These are phyloP conservation scores for Trachelus troglodyta DNA, from an alignment of 2,888 invertebrate genomes.

Conservation along the genomic window DNA sequence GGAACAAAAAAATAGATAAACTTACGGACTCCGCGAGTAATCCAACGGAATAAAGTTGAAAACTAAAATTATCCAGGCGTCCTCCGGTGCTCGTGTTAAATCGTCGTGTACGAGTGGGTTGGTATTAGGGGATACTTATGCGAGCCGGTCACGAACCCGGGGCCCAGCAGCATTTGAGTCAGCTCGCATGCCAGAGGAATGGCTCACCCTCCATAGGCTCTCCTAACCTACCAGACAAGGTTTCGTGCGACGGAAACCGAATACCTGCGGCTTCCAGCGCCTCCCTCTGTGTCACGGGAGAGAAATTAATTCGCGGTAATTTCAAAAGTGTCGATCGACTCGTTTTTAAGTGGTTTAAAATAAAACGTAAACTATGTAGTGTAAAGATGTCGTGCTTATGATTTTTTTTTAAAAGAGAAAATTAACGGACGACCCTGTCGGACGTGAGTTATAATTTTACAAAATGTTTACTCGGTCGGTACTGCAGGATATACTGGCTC, in stretches of 20 bases:
- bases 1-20: not conserved
- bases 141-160: constrained; percentile 49
- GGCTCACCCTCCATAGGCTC: not conserved
- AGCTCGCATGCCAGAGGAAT: constrained; percentile 38
- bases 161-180: constrained; percentile 26
- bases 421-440: not conserved
- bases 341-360: not conserved
- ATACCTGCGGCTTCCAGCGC: not conserved
- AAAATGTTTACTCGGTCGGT: not conserved
- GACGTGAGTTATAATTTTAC: not conserved
- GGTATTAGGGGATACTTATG: constrained; percentile 46
- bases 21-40: not conserved
- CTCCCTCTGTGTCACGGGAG: not conserved
- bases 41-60: not conserved
- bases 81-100: constrained; percentile 37
- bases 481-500: not conserved
- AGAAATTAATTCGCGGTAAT: not conserved
- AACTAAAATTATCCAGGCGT: constrained; percentile 22
- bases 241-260: not conserved
- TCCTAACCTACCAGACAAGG: not conserved
- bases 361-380: not conserved
- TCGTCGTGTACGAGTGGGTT: constrained; percentile 35
- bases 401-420: not conserved
- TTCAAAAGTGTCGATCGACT: not conserved
- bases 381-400: not conserved